Evolutionary conservation across 2,797 vertebrate species (phyloP), one percentile per base, ranked within the genome.

Genomic region (Cheirogaleus major): DNA sequence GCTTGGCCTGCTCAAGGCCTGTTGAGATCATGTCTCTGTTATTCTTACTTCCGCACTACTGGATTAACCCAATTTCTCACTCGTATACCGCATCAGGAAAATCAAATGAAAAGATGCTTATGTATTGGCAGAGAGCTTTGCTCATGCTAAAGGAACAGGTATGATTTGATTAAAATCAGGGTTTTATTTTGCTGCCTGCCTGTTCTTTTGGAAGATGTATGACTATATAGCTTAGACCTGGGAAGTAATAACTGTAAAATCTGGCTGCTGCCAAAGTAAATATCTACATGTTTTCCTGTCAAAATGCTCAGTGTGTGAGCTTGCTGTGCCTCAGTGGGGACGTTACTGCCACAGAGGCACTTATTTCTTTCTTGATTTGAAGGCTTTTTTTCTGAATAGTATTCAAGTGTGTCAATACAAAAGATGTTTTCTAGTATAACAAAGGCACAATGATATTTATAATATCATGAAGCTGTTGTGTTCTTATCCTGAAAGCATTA

Each of bases 201-300:
- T 91, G 81, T 85, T 94, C 87, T 88, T 97, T 96, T 83, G 65
- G 78, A 95, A 97, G 93, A 95, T 4, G 4, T 89, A 88, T 63
- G 83, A 59, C 61, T 92, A n/a, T 88, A 89, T 57, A 81, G 57
- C 63, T 95, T 86, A 96, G 92, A 92, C 41, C 89, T 95, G 59
- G 84, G 90, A 96, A 96, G 96, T 84, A 93, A 88, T 92, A 96
- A 92, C 90, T 89, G 65, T 95, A 95, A 97, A 96, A 92, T 59
- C 90, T 82, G 76, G 59, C 73, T 87, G n/a, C 76, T 89, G 92
- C 90, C 96, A 96, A 95, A 91, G 69, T 86, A 96, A 97, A 96
- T 76, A 96, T 52, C 59, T 80, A 57, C 81, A 38, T 93, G 90
- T 69, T 96, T 96, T 92, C 85, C 85, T 79, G 92, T 95, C 67